Percentiles rank a stretch among this genome's conserved stretches.
These are phyloP conservation scores for Empidonax traillii DNA, from an alignment of 2,113 vertebrate species.

Conservation along the genomic window DNA sequence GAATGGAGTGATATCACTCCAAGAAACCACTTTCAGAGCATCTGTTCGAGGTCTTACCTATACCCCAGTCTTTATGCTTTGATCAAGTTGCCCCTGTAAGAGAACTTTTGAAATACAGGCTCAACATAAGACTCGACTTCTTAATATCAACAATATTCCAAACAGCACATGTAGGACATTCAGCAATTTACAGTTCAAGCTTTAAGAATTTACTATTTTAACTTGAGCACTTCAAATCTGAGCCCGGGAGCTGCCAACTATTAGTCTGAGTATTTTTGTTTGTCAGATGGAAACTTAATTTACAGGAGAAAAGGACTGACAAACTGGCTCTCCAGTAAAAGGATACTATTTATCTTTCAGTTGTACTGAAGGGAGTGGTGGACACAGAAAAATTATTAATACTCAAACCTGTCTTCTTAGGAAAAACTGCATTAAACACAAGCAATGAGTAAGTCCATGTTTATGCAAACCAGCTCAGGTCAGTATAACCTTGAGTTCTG, in stretches of 20 bases:
- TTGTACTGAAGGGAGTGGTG: neutral
- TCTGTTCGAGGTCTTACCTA: neutral
- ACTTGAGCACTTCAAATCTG: neutral
- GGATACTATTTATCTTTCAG: neutral
- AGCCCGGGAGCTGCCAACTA: neutral
- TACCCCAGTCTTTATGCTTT: neutral
- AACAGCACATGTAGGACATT: neutral
- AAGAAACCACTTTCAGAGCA: neutral
- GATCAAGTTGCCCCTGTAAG: neutral
- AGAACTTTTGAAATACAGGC: neutral
- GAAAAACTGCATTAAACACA: neutral
- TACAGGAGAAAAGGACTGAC: neutral
- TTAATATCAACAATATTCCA: neutral
- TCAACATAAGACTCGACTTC: rapidly evolving
- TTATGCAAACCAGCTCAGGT: neutral
- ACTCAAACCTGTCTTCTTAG: neutral
- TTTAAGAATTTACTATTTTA: neutral
- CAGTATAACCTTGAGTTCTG: neutral
- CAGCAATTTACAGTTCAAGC: neutral
- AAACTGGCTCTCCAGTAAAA: neutral
- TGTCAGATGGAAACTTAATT: neutral
- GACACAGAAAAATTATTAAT: neutral
- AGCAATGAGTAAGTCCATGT: neutral
- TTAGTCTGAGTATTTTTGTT: neutral
- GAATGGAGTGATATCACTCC: neutral